Conservation (phyloP, 2,888 invertebrate genomes). For the Stictocephala bisonia region DNA sequence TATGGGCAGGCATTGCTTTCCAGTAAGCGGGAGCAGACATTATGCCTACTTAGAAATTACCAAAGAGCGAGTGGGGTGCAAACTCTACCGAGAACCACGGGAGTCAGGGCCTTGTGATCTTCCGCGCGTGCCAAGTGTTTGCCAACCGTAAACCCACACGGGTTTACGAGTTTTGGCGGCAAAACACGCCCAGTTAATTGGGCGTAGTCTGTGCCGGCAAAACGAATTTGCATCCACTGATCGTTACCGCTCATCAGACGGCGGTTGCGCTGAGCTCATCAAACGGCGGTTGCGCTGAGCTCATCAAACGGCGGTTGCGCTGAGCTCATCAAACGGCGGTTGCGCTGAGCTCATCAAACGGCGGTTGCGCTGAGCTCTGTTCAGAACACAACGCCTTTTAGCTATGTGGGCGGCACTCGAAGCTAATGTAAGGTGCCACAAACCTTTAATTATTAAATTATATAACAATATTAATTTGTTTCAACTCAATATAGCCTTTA, state of each 20-base stretch:
- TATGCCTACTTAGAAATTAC: slow-evolving; percentile 23
- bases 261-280: too few species aligned
- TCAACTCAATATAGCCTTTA: too few species aligned
- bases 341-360: too few species aligned
- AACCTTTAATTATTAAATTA: too few species aligned
- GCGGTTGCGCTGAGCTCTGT: too few species aligned
- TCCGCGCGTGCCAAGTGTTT: slow-evolving; percentile 12
- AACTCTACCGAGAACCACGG: slow-evolving; percentile 17
- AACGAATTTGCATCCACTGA: neutral
- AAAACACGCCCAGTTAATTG: slow-evolving; percentile 17
- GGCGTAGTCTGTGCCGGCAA: neutral
- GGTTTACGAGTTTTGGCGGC: slow-evolving; percentile 4
- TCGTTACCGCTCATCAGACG: neutral
- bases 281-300: too few species aligned
- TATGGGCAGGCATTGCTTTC: neutral
- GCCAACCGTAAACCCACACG: slow-evolving; percentile 16
- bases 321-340: too few species aligned
- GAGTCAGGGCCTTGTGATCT: slow-evolving; percentile 1
- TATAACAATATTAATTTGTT: too few species aligned
- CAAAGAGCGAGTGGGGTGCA: slow-evolving; percentile 10
- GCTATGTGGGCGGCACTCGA: too few species aligned
- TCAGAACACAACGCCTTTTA: too few species aligned
- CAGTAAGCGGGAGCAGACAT: neutral
- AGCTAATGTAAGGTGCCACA: too few species aligned
- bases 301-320: too few species aligned